A percentile compares a stretch with the other conserved stretches of the same genome.
Conservation (phyloP, 2,797 vertebrate genomes). For the Amblyraja radiata region DNA sequence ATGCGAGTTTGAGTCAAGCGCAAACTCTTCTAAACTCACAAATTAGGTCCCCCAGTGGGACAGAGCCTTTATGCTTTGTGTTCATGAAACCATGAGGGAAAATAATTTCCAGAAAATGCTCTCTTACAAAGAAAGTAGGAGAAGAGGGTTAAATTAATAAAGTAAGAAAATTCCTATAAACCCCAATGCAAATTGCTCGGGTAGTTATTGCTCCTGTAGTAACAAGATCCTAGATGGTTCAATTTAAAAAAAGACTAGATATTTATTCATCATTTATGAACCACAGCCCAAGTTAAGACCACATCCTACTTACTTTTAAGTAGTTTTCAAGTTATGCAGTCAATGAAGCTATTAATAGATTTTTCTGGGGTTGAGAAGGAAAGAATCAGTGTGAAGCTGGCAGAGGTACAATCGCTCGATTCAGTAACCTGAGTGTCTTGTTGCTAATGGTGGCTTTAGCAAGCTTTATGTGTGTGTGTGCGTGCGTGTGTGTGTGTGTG, state of each 20-base stretch:
- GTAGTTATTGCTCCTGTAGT: conserved; percentile 10
- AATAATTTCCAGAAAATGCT: not conserved
- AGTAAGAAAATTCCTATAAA: not conserved
- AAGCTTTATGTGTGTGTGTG: not conserved
- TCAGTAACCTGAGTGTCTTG: not conserved
- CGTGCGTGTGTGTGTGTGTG: too few species aligned
- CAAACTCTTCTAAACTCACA: too few species aligned
- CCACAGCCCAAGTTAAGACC: not conserved
- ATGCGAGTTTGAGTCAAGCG: too few species aligned
- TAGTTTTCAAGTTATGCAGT: not conserved
- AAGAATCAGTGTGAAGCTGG: not conserved
- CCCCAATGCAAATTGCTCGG: not conserved
- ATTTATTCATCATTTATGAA: not conserved
- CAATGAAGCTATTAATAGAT: not conserved
- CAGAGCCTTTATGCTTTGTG: not conserved
- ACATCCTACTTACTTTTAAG: not conserved
- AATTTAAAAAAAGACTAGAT: not conserved
- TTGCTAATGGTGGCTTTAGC: not conserved
- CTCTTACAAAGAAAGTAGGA: not conserved
- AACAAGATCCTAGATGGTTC: not conserved
- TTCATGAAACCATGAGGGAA: not conserved
- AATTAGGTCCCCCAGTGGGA: too few species aligned
- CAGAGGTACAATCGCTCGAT: conserved; percentile 6
- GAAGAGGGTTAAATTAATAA: not conserved
- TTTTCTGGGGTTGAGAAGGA: not conserved